Base-by-base conservation (phyloP, 2,113 vertebrate species). In the Brachypodius melanocephalos region DNA sequence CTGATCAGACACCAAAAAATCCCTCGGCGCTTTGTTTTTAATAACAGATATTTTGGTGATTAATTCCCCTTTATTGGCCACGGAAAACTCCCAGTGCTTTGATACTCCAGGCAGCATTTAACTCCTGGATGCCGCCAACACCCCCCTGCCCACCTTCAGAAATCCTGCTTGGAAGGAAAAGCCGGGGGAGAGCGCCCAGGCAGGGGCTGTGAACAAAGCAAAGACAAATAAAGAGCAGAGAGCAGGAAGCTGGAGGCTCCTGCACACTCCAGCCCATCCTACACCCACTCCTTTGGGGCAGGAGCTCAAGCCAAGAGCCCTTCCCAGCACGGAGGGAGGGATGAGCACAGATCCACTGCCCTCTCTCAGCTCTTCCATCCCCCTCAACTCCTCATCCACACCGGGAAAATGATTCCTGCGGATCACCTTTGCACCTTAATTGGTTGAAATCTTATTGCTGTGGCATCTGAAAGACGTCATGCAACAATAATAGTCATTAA, bases 331-430 rank as follows among this genome's bases (percentile, higher is more conserved):
- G 5, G 36, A 79, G 78, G 20, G 63, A 71, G 57, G 19, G 14
- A 78, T 4, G 66, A 22, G 49, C 58, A 46, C n/a, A 19, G n/a
- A 55, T 3, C 68, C 78, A 18, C 66, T 20, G 59, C 46, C 9
- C 31, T 14, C 51, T 59, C 42, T 63, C 58, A 40, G 18, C 40
- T 19, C 49, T 5, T 46, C 57, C 48, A 38, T 10, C 25, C 55
- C 43, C 32, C 26, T 45, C 67, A 17, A 8, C 45, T 32, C 48
- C 74, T 21, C 9, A 17, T 1, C 67, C 63, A 18, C n/a, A 4
- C 17, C 4, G 1, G 17, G 7, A 42, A 24, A 34, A 43, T 0
- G 0, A 17, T 20, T 36, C 59, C 51, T 14, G 13, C 3, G 5
- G 13, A 8, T 3, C 4, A 17, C 10, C 48, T 28, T 29, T 6